phyloP scores from a whole-genome alignment of 2,113 vertebrate genomes.

The Takifugu bimaculatus region DNA sequence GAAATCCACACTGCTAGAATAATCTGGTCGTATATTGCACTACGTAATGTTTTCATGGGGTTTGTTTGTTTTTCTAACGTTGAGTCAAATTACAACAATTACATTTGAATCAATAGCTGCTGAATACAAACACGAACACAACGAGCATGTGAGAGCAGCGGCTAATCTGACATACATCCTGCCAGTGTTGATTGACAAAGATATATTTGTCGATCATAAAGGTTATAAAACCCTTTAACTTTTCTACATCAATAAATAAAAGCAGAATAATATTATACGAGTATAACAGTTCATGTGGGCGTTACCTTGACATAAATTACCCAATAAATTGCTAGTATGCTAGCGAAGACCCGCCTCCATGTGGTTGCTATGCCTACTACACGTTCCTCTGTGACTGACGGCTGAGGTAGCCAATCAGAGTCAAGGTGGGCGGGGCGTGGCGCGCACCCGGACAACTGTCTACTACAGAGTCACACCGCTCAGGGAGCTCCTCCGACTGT shows the following conservation, averaged over 20 bases:
- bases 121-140: too few species aligned
- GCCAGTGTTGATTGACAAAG: background rate
- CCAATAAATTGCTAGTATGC: constrained; percentile 41
- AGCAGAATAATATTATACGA: background rate
- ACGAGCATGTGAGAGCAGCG: background rate
- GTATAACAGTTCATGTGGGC: constrained; percentile 19
- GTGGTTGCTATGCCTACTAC: constrained; percentile 73
- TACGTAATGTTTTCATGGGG: background rate
- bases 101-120: too few species aligned
- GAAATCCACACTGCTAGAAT: background rate
- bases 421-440: constrained; percentile 39
- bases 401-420: constrained; percentile 45
- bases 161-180: background rate
- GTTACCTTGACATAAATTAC: background rate
- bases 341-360: constrained; percentile 35
- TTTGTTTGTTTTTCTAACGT: too few species aligned
- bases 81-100: too few species aligned
- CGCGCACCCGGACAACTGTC: constrained; percentile 46
- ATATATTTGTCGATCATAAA: background rate
- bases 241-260: background rate
- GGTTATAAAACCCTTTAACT: background rate
- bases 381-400: constrained; percentile 38
- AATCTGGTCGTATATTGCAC: background rate
- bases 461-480: constrained; percentile 31
- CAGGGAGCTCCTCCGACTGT: constrained; percentile 31